Evolutionary conservation across 2,113 vertebrate species (phyloP).

Genomic region (Caranx melampygus): DNA sequence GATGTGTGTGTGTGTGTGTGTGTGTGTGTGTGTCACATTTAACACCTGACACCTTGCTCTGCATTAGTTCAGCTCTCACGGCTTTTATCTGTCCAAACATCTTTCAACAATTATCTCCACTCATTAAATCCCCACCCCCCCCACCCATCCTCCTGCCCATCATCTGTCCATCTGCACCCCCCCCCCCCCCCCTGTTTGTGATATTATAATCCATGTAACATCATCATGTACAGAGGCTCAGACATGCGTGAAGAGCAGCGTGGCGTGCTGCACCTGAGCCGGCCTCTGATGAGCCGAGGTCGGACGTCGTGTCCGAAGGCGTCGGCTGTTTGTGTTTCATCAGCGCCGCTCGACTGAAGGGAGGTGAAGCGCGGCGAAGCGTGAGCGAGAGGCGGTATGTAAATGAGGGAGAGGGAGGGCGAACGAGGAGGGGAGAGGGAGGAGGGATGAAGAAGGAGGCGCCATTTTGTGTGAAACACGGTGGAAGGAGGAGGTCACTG

Average conservation of each 20-base stretch:
- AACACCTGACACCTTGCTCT: conserved; percentile 11
- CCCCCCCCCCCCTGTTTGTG: background rate
- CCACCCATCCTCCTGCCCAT: background rate
- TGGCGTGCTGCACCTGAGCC: conserved; percentile 26
- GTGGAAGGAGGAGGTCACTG: too few relatives aligned
- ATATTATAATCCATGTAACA: background rate
- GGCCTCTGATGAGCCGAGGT: background rate
- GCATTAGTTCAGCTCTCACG: conserved; percentile 35
- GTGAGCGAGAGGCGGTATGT: too few relatives aligned
- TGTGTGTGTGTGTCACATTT: conserved; percentile 3
- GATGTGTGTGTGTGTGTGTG: too few relatives aligned
- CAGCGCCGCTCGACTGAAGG: too few relatives aligned
- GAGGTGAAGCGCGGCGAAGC: background rate
- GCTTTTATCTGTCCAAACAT: conserved; percentile 17
- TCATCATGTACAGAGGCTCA: background rate
- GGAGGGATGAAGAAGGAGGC: too few relatives aligned
- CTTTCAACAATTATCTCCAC: conserved; percentile 26
- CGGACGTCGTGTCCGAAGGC: background rate
- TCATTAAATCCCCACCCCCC: conserved; percentile 29
- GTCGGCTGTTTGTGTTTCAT: background rate
- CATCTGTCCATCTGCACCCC: background rate
- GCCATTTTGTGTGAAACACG: too few relatives aligned
- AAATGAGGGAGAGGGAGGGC: too few relatives aligned
- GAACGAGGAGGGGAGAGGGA: too few relatives aligned
- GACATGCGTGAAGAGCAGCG: conserved; percentile 18